Conservation (phyloP, 2,797 vertebrate genomes). For the Sus cebifrons region DNA sequence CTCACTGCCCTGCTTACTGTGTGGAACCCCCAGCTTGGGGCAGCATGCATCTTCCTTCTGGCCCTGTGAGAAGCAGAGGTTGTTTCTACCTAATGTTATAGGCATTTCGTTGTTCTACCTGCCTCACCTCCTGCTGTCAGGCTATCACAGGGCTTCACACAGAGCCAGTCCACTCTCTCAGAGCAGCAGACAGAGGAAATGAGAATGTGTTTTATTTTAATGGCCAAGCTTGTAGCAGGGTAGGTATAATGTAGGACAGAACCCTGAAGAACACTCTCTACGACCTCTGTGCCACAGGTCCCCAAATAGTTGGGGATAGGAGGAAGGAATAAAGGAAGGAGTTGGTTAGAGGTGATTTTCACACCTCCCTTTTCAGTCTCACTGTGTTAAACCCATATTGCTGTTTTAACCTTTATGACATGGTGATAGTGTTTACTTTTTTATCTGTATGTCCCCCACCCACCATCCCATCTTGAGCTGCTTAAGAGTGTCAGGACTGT, state of each 20-base stretch:
- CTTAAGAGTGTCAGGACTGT: background rate
- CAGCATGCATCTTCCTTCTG: background rate
- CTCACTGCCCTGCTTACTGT: background rate
- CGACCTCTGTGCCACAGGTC: background rate
- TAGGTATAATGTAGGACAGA: background rate
- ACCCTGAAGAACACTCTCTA: background rate
- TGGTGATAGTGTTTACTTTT: background rate
- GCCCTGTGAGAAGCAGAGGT: background rate
- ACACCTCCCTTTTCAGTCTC: background rate
- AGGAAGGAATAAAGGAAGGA: background rate
- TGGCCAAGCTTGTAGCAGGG: background rate
- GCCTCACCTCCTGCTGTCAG: background rate
- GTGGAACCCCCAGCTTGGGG: background rate
- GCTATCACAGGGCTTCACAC: accelerated
- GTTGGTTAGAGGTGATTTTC: background rate
- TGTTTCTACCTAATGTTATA: background rate
- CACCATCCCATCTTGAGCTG: background rate
- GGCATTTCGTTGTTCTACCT: background rate
- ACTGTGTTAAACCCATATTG: background rate
- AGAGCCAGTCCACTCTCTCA: background rate
- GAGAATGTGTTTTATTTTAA: background rate
- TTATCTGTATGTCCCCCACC: background rate
- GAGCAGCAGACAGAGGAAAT: background rate
- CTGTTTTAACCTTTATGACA: background rate
- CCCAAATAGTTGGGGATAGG: background rate